Evolutionary conservation across 2,888 invertebrate species (phyloP).

Genomic region (Arctia plantaginis): DNA sequence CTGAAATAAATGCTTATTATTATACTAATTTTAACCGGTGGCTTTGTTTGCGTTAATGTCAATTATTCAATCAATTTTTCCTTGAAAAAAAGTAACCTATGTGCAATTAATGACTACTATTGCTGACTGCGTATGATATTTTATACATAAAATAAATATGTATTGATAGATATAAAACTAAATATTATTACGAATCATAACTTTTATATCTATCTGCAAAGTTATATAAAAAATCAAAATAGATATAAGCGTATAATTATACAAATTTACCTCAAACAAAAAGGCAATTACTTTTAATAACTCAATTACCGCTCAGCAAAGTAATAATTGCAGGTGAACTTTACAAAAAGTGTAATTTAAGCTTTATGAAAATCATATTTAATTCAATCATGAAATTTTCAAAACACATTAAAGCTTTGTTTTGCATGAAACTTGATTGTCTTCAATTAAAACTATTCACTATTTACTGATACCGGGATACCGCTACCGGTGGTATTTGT

Average conservation of each 20-base stretch:
- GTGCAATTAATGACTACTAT: too few species aligned
- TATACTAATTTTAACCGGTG: too few species aligned
- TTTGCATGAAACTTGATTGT: neutral
- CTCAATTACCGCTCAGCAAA: neutral
- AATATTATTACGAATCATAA: too few species aligned
- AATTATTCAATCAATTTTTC: too few species aligned
- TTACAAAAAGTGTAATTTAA: neutral
- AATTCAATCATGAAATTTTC: neutral
- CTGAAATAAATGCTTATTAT: too few species aligned
- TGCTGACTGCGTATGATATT: too few species aligned
- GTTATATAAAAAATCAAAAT: too few species aligned
- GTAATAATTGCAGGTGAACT: neutral
- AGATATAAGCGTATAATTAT: neutral
- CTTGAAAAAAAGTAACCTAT: neutral
- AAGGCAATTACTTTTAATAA: constrained; percentile 7
- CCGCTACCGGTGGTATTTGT: too few species aligned
- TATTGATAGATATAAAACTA: too few species aligned
- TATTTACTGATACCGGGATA: neutral
- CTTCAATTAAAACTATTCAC: neutral
- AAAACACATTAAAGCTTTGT: neutral
- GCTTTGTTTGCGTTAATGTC: too few species aligned
- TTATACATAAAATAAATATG: too few species aligned
- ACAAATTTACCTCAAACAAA: neutral
- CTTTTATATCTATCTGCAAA: too few species aligned
- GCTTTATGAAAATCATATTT: neutral